A percentile compares a stretch with the other conserved stretches of the same genome.
phyloP scores from a whole-genome alignment of 2,888 invertebrate genomes.

The Ceramica pisi region DNA sequence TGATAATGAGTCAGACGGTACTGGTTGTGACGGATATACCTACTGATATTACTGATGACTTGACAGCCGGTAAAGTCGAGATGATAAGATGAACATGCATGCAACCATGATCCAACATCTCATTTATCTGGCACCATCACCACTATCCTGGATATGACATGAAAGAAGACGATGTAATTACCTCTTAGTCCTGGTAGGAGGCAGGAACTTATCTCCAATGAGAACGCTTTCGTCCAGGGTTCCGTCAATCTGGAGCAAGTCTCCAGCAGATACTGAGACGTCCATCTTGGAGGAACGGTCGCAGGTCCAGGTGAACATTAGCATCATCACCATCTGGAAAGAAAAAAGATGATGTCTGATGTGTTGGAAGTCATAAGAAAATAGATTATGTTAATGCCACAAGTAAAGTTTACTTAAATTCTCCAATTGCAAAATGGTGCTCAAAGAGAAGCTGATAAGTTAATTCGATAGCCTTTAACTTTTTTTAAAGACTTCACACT shows the following conservation, averaged over 20 bases:
- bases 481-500: too few relatives aligned
- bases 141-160: neutral
- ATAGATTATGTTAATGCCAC: too few relatives aligned
- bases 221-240: conserved; percentile 88
- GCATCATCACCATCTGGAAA: conserved; percentile 81
- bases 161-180: conserved; percentile 49
- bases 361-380: neutral
- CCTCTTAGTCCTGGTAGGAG: conserved; percentile 81
- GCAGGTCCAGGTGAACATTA: conserved; percentile 85
- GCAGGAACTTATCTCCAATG: conserved; percentile 83
- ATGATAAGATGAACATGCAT: conserved; percentile 18
- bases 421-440: too few relatives aligned
- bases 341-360: neutral
- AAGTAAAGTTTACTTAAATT: too few relatives aligned
- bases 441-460: too few relatives aligned
- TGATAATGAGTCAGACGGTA: neutral
- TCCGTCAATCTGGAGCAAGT: conserved; percentile 87
- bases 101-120: conserved; percentile 12
- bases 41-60: conserved; percentile 1
- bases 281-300: conserved; percentile 84
- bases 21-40: neutral
- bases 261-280: conserved; percentile 87
- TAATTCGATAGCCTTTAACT: too few relatives aligned
- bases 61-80: neutral
- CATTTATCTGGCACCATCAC: neutral